phyloP scores from a whole-genome alignment of 1,140 invertebrate species.

The Stegodyphus mimosarum region DNA sequence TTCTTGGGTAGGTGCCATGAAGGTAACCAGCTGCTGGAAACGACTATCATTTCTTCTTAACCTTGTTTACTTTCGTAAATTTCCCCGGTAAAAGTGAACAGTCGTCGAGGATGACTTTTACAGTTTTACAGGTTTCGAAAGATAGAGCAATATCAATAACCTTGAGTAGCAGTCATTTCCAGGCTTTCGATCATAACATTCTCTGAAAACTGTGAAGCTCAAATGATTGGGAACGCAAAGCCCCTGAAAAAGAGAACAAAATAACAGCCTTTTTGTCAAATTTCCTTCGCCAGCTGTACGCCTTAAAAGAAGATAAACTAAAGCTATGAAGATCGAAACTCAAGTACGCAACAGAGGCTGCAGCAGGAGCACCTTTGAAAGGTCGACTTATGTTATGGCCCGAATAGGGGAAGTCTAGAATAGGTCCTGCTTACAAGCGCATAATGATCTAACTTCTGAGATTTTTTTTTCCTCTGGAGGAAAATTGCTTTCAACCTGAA shows the following conservation, averaged over 20 bases:
- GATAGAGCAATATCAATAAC: slow-evolving; percentile 59
- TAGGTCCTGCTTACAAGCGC: too few relatives aligned
- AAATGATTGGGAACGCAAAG: too few relatives aligned
- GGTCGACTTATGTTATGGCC: too few relatives aligned
- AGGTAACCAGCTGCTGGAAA: slow-evolving; percentile 37
- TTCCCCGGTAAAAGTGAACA: slow-evolving; percentile 36
- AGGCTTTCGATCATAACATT: slow-evolving; percentile 45
- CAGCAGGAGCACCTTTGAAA: too few relatives aligned
- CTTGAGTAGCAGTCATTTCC: slow-evolving; percentile 47
- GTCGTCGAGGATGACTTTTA: slow-evolving; percentile 45
- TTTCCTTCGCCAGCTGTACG: slow-evolving; percentile 53
- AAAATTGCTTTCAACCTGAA: too few relatives aligned
- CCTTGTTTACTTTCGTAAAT: slow-evolving; percentile 57
- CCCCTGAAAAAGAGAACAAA: slow-evolving; percentile 21
- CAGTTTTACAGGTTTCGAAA: slow-evolving; percentile 59
- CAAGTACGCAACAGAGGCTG: slow-evolving; percentile 4
- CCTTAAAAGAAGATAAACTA: slow-evolving; percentile 55
- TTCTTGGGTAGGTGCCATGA: background rate
- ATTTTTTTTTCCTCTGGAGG: too few relatives aligned
- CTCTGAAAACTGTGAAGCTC: slow-evolving; percentile 35
- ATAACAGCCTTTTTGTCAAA: slow-evolving; percentile 58
- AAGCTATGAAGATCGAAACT: slow-evolving; percentile 29
- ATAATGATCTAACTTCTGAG: too few relatives aligned
- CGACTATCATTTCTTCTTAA: slow-evolving; percentile 44
- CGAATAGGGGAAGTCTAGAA: too few relatives aligned